phyloP scores from a whole-genome alignment of 2,113 vertebrate genomes.

The Tor tambroides region DNA sequence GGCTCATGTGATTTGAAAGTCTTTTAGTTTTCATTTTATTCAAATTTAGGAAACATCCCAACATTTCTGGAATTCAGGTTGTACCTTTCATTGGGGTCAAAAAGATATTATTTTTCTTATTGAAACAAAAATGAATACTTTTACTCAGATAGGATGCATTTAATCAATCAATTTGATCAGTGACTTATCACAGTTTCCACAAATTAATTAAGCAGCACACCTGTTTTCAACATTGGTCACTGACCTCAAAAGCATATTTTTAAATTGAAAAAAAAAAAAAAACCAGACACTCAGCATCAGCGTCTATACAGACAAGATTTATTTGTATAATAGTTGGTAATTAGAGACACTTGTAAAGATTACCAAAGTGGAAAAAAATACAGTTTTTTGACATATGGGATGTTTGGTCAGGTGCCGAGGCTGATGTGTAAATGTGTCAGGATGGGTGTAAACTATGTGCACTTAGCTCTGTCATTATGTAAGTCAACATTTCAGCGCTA shows the following conservation, averaged over 20 bases:
- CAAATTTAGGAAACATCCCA: too few relatives aligned
- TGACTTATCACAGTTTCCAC: too few relatives aligned
- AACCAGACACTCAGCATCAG: not conserved
- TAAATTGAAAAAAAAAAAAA: not conserved
- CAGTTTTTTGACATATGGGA: conserved; percentile 21
- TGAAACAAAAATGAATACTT: too few relatives aligned
- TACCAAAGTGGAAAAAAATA: conserved; percentile 14
- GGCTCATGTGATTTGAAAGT: too few relatives aligned
- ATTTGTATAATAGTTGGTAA: conserved; percentile 8
- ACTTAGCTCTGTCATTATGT: conserved; percentile 57
- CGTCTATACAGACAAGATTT: not conserved
- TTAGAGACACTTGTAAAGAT: conserved; percentile 29
- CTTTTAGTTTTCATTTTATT: too few relatives aligned
- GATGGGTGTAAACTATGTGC: conserved; percentile 55
- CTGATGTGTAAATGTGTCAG: conserved; percentile 42
- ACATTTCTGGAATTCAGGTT: too few relatives aligned
- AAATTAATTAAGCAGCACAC: not conserved
- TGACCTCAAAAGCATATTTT: not conserved
- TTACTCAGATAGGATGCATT: too few relatives aligned
- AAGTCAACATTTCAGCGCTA: conserved; percentile 61
- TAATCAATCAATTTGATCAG: too few relatives aligned
- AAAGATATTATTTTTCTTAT: too few relatives aligned
- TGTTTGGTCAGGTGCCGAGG: conserved; percentile 57
- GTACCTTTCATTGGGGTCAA: too few relatives aligned
- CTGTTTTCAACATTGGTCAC: not conserved